A percentile compares a stretch with the other conserved stretches of the same genome.
phyloP scores from a whole-genome alignment of 2,797 vertebrate genomes.

The Chelmon rostratus region DNA sequence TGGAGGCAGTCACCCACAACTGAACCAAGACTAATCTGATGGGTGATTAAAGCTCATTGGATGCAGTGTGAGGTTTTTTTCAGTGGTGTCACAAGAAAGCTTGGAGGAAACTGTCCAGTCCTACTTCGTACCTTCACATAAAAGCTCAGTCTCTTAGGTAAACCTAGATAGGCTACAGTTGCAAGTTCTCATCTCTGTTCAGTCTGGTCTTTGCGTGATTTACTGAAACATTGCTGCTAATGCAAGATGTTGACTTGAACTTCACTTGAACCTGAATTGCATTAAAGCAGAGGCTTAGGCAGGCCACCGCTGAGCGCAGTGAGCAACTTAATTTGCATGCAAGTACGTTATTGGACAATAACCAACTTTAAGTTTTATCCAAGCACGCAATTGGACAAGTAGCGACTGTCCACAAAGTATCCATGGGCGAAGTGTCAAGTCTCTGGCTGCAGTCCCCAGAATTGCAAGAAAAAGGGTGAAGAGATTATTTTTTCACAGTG shows the following conservation, averaged over 20 bases:
- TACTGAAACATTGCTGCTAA: slow-evolving; percentile 2
- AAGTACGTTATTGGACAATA: slow-evolving; percentile 35
- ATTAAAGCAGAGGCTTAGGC: slow-evolving; percentile 58
- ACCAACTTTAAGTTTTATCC: slow-evolving; percentile 41
- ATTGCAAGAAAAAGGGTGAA: background rate
- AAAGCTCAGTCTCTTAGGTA: slow-evolving; percentile 23
- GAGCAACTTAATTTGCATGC: slow-evolving; percentile 59
- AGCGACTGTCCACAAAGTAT: slow-evolving; percentile 3
- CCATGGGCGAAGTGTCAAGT: background rate
- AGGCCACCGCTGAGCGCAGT: slow-evolving; percentile 41
- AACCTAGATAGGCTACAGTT: background rate
- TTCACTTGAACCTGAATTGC: slow-evolving; percentile 58
- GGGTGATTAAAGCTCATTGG: slow-evolving; percentile 74
- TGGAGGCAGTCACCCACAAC: slow-evolving; percentile 76
- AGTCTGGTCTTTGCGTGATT: slow-evolving; percentile 17
- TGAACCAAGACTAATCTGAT: slow-evolving; percentile 79
- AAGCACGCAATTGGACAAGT: slow-evolving; percentile 12
- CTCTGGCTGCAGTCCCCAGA: slow-evolving; percentile 15
- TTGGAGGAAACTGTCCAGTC: slow-evolving; percentile 1
- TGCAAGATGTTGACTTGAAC: slow-evolving; percentile 50
- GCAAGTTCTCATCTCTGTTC: background rate
- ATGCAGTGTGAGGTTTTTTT: slow-evolving; percentile 34
- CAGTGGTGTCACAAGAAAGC: slow-evolving; percentile 30
- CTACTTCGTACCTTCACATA: background rate
- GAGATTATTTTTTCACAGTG: background rate